Conservation (phyloP, 2,888 invertebrate genomes). For the Philhelius pedissequus region DNA sequence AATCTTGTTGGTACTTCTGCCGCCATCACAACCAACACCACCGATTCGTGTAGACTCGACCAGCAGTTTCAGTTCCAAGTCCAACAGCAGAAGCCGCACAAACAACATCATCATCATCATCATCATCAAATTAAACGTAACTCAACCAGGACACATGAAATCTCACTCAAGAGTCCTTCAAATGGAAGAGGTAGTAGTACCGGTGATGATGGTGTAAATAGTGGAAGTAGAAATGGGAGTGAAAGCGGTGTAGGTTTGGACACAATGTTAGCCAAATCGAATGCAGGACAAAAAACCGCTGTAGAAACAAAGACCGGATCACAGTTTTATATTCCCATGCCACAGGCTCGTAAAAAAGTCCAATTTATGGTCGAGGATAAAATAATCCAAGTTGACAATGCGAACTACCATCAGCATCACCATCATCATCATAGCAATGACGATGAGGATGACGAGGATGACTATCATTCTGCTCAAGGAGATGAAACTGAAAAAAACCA, state of each 20-base stretch:
- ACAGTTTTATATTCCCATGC: slow-evolving; percentile 84
- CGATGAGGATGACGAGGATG: slow-evolving; percentile 40
- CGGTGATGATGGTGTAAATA: slow-evolving; percentile 26
- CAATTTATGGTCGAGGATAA: slow-evolving; percentile 86
- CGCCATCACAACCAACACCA: slow-evolving; percentile 14
- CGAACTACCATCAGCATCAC: slow-evolving; percentile 43
- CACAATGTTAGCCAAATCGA: slow-evolving; percentile 50
- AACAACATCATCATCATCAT: slow-evolving; percentile 49
- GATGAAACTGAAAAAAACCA: slow-evolving; percentile 49
- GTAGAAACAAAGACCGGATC: slow-evolving; percentile 76
- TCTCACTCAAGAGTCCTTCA: slow-evolving; percentile 26
- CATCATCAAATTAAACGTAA: slow-evolving; percentile 64
- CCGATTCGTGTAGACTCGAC: slow-evolving; percentile 37
- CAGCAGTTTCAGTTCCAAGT: not conserved
- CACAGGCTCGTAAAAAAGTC: slow-evolving; percentile 83
- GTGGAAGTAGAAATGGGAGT: not conserved
- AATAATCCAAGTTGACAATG: slow-evolving; percentile 72
- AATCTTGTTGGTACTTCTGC: slow-evolving; percentile 63
- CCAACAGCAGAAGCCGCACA: slow-evolving; percentile 13
- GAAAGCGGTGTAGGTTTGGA: slow-evolving; percentile 31
- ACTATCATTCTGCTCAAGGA: slow-evolving; percentile 38
- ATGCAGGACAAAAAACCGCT: slow-evolving; percentile 49
- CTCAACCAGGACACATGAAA: slow-evolving; percentile 56
- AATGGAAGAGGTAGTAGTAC: slow-evolving; percentile 34
- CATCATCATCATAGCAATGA: slow-evolving; percentile 46